phyloP scores from a whole-genome alignment of 2,113 vertebrate species.

The Cisticola juncidis region DNA sequence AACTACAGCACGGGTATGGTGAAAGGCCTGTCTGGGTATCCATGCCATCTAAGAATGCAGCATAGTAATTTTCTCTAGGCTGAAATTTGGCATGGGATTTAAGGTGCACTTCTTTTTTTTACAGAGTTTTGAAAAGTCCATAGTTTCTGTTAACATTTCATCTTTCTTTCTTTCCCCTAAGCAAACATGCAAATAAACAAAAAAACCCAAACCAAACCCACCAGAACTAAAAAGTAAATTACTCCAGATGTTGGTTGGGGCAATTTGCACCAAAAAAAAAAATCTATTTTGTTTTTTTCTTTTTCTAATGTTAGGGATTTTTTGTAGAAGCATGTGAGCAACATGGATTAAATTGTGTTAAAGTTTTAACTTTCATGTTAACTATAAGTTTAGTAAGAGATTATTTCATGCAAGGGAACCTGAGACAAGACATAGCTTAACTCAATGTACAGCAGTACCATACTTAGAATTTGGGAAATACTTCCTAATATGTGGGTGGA shows the following conservation, averaged over 20 bases:
- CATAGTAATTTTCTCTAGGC: not conserved
- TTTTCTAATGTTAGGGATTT: not conserved
- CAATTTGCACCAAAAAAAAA: not conserved
- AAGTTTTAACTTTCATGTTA: not conserved
- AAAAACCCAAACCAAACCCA: accelerated
- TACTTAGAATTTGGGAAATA: not conserved
- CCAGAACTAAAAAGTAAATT: not conserved
- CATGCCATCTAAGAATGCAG: not conserved
- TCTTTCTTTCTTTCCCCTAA: constrained; percentile 3
- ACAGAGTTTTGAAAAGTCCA: constrained; percentile 27
- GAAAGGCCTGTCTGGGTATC: not conserved
- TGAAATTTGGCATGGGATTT: constrained; percentile 21
- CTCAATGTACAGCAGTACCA: accelerated
- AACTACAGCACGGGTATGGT: not conserved
- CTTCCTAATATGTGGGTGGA: not conserved
- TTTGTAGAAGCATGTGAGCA: not conserved
- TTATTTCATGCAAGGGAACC: not conserved
- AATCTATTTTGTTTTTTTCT: no score
- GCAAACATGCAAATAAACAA: not conserved
- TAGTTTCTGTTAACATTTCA: not conserved
- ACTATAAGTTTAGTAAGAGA: not conserved
- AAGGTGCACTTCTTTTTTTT: constrained; percentile 36
- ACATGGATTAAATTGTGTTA: not conserved
- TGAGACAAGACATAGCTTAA: not conserved
- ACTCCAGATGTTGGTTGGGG: not conserved